Base-by-base conservation (phyloP, 37 sponge, comb jelly and placozoan genomes). In the Chondrilla cf. caribensis region DNA sequence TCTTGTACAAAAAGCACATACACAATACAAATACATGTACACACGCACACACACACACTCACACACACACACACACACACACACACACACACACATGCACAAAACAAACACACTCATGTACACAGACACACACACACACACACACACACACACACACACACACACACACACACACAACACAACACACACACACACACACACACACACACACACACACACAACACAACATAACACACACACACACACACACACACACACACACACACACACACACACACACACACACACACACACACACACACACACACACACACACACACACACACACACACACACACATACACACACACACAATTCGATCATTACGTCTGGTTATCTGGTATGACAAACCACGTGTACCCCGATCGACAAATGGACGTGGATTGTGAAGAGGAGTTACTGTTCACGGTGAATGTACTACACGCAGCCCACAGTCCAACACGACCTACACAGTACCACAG, bases 241-340 rank as follows among this genome's bases (percentile, higher is more conserved):
- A 62, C 64, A 67, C 32, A 28, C 68, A 67, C 33, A 67, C 68
- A 67, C 68, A 67, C 32, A 26, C 68, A 26, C 68, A 67, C 33
- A 29, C 33, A 67, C 68, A 67, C 68, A 67, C 68, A 67, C 68
- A 67, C 32, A 67, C 68, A 67, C 68, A 67, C 68, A 67, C 68
- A 67, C 68, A 67, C 68, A 67, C 68, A 67, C 68, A 67, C 68
- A 67, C 68, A 67, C 68, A 67, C 68, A 67, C 68, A 67, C 68
- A 67, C 68, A 67, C 68, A 67, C 68, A 67, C 68, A 67, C 68
- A 67, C 68, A 67, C 68, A 67, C 68, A 67, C 68, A 67, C 68
- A 67, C 68, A 67, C 68, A 67, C 68, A 67, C 68, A 67, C 32
- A 26, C 68, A 67, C 68, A 67, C 68, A 67, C 68, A 4, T 33